Evolutionary conservation across 1,140 invertebrate species (phyloP).

Genomic region (Diorhabda elongata): DNA sequence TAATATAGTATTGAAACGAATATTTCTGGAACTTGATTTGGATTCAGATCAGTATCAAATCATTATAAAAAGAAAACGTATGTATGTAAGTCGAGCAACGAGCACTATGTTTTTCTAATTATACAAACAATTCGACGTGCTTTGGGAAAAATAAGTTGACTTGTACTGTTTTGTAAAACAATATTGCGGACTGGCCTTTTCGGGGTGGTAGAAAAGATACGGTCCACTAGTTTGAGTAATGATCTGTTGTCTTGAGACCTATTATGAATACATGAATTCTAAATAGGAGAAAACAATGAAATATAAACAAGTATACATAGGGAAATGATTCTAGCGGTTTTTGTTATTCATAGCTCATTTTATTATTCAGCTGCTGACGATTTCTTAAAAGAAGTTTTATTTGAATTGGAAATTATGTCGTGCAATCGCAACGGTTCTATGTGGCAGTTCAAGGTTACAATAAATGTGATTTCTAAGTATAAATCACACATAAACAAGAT

Average conservation of each 20-base stretch:
- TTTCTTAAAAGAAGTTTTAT: no score
- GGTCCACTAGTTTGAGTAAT: constrained; percentile 2
- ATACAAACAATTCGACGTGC: no score
- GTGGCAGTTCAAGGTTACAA: no score
- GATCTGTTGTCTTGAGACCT: neutral
- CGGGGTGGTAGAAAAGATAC: neutral
- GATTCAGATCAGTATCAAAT: neutral
- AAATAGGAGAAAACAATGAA: neutral
- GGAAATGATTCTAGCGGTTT: neutral
- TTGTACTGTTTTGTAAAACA: neutral
- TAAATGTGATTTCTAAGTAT: no score
- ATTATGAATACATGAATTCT: neutral
- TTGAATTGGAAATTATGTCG: no score
- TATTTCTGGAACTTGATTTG: neutral
- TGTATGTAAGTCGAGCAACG: no score
- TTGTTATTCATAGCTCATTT: neutral
- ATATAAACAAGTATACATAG: neutral
- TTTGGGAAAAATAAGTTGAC: neutral
- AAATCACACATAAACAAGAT: no score
- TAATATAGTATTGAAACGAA: neutral
- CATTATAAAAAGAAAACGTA: neutral
- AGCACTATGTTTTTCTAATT: no score
- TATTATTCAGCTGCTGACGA: no score
- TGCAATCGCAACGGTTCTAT: no score
- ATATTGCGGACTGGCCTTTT: neutral